Evolutionary conservation across 1,140 invertebrate species (phyloP), one percentile per base, ranked within the genome.

Genomic region (Tetragnatha versicolor): DNA sequence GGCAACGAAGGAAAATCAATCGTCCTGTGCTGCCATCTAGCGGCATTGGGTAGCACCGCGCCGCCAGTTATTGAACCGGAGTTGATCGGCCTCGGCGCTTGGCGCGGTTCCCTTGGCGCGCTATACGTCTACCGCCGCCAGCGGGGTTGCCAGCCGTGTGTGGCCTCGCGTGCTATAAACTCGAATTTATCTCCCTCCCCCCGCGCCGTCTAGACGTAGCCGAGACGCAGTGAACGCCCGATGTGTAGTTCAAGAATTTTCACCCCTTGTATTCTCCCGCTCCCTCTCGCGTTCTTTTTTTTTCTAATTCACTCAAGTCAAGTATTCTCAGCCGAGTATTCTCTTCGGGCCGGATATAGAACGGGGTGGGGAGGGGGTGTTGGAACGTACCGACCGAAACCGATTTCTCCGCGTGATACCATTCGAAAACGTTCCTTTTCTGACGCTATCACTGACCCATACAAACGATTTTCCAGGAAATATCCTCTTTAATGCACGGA

Each of bases 181-280:
- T 75, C 31, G 72, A 75, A 75, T 55, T 72, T 53, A 20, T 45
- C 51, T 45, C 53, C 39, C 55, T 29, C 37, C 29, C 42, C 42
- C 72, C n/a, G 22, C 49, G n/a, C n/a, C 22, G 69, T 75, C 72
- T 75, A 75, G 72, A 75, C 72, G 58, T 14, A 29, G 72, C 20
- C 42, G 72, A 75, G 72, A 75, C 72, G 72, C 72, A 75, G 58
- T 75, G 72, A 75, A 75, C 72, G 55, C 72, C 72, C 72, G 72
- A 27, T 42, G 66, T 12, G 70, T 17, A 49, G 33, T 75, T 61
- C 39, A 42, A 60, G 51, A 39, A 22, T 69, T 69, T 69, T 69
- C 49, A 53, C 66, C 53, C 39, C 53, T 73, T 60, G 47, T 60
- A 29, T 70, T 35, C 33, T 35, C 12, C 55, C 33, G 12, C 53